Base-by-base conservation (phyloP, 2,888 invertebrate species). In the Spisula subtruncata region DNA sequence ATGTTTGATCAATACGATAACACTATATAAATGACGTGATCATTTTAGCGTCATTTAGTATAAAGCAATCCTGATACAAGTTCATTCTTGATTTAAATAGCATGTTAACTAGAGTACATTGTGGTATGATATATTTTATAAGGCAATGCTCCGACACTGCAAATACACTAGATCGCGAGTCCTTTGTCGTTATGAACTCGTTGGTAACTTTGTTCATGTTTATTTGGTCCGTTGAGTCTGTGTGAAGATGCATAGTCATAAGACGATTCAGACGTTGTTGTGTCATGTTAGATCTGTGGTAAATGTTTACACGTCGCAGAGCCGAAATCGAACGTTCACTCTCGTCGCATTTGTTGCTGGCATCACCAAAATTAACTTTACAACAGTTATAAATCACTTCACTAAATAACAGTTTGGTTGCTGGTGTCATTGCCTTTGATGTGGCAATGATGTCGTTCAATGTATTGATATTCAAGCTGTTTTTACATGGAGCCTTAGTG, bases 261-360 rank as follows among this genome's bases (percentile, higher is more conserved):
- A 90, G 25, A 48, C 79, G 25, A 18, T 83, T 90, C 10, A 87
- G 51, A 6, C 82, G 48, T n/a, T 84, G 25, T 46, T 90, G 85
- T 18, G 60, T 85, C 84, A 87, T 87, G 25, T 51, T 87, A 0
- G 90, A 81, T 5, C 90, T 10, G 2, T 75, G 48, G 87, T 71
- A 75, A 1, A 85, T 87, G 29, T 90, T 90, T 1, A 90, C 18
- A 25, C 85, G 32, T 16, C 84, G 41, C 32, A 88, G 60, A 0
- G 60, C 83, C 4, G 86, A 87, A 56, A 88, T 89, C 66, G 90
- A 86, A 48, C 88, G 60, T 85, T 90, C 90, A 75, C 88, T n/a
- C n/a, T 88, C 35, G 88, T 85, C 6, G 88, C 88, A 79, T 88
- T 91, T n/a, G 91, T 91, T 20, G 91, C 91, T 16, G 91, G 92